phyloP scores from a whole-genome alignment of 2,113 vertebrate genomes.

The Neodon shergylaensis region DNA sequence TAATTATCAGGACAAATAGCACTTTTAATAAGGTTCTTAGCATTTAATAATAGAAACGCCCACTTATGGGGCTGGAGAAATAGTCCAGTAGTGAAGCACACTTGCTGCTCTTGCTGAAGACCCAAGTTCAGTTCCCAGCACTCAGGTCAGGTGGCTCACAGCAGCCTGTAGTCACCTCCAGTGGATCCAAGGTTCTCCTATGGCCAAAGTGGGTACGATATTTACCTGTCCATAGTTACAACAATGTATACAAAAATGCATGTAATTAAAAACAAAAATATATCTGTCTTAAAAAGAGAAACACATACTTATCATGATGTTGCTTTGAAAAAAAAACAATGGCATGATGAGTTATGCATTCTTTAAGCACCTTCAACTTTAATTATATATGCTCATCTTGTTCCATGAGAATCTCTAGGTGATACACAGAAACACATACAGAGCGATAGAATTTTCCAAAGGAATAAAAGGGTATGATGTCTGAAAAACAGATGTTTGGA shows the following conservation, averaged over 20 bases:
- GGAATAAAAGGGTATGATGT: background rate
- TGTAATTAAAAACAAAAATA: background rate
- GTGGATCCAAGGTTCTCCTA: background rate
- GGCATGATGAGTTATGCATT: constrained; percentile 29
- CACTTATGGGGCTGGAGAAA: background rate
- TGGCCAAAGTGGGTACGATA: too few relatives aligned
- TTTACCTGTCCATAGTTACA: background rate
- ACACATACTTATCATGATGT: constrained; percentile 25
- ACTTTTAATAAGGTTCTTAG: constrained; percentile 66
- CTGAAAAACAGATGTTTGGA: constrained; percentile 1
- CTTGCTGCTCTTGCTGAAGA: too few relatives aligned
- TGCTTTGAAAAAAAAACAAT: background rate
- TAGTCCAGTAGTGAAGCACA: background rate
- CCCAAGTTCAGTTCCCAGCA: background rate
- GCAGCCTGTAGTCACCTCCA: background rate
- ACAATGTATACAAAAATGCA: background rate
- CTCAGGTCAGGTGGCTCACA: background rate
- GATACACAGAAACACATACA: background rate
- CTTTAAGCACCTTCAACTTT: background rate
- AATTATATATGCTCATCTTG: background rate
- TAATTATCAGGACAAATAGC: constrained; percentile 76
- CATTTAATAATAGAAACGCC: constrained; percentile 58
- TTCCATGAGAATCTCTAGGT: constrained; percentile 29
- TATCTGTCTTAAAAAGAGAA: background rate
- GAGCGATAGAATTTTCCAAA: background rate